Conservation (phyloP, 2,113 vertebrate species). For the Phoxinus phoxinus region DNA sequence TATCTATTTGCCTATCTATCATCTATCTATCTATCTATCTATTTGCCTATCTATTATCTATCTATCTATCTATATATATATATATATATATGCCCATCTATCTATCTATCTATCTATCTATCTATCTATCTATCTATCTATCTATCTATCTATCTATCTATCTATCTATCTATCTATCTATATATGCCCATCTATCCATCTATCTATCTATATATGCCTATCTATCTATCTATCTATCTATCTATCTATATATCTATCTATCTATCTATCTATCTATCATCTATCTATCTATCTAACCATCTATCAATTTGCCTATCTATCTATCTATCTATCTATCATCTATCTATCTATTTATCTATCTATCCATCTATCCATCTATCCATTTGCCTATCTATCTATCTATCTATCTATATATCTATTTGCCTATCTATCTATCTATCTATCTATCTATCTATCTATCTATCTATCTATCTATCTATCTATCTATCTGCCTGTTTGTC, state of each 20-base stretch:
- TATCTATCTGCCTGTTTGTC: accelerated
- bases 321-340: not conserved
- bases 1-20: not conserved
- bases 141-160: accelerated
- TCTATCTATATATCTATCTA: accelerated
- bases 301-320: not conserved
- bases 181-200: accelerated
- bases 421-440: not conserved
- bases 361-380: accelerated
- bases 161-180: accelerated
- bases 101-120: accelerated
- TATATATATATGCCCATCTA: accelerated
- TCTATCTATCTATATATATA: accelerated
- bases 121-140: accelerated
- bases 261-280: accelerated
- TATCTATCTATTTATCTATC: not conserved
- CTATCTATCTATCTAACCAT: not conserved
- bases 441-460: not conserved
- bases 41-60: accelerated
- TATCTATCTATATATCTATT: not conserved
- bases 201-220: accelerated
- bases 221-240: accelerated
- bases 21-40: not conserved
- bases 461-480: not conserved
- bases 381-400: accelerated